Percentiles rank a stretch among this genome's conserved stretches.
Evolutionary conservation across 2,113 vertebrate species (phyloP).

Genomic region (Crotalus helleri): DNA sequence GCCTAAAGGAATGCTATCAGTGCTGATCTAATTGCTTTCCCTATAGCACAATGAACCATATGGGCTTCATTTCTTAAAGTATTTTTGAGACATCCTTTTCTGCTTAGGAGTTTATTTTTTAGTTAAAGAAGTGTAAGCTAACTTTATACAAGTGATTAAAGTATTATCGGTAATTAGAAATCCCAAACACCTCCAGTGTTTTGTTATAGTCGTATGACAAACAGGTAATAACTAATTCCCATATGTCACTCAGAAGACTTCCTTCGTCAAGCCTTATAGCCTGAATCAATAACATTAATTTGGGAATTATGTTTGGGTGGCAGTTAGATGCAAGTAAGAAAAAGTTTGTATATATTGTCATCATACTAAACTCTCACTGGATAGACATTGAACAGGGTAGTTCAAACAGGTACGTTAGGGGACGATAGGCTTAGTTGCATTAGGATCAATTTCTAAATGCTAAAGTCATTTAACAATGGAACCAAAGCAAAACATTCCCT

Average conservation of each 20-base stretch:
- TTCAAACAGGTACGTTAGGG: neutral
- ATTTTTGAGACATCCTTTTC: slow-evolving; percentile 43
- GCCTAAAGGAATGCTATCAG: slow-evolving; percentile 4
- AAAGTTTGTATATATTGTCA: neutral
- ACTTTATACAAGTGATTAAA: neutral
- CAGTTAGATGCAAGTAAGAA: neutral
- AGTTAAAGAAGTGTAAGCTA: slow-evolving; percentile 30
- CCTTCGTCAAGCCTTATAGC: neutral
- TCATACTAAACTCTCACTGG: neutral
- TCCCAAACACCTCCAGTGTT: slow-evolving; percentile 1
- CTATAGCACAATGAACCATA: slow-evolving; percentile 21
- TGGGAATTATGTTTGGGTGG: neutral
- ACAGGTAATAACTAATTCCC: neutral
- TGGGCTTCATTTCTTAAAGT: slow-evolving; percentile 37
- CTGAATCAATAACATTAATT: neutral
- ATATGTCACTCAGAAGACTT: neutral
- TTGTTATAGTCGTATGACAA: neutral
- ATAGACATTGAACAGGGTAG: neutral
- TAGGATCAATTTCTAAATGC: neutral
- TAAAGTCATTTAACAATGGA: neutral
- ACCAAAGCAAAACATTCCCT: neutral
- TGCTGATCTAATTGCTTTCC: slow-evolving; percentile 29
- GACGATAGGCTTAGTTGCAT: neutral
- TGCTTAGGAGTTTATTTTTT: slow-evolving; percentile 14
- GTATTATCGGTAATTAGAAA: slow-evolving; percentile 1